phyloP scores from a whole-genome alignment of 2,888 invertebrate species.

The Acanthosepion pharaonis region DNA sequence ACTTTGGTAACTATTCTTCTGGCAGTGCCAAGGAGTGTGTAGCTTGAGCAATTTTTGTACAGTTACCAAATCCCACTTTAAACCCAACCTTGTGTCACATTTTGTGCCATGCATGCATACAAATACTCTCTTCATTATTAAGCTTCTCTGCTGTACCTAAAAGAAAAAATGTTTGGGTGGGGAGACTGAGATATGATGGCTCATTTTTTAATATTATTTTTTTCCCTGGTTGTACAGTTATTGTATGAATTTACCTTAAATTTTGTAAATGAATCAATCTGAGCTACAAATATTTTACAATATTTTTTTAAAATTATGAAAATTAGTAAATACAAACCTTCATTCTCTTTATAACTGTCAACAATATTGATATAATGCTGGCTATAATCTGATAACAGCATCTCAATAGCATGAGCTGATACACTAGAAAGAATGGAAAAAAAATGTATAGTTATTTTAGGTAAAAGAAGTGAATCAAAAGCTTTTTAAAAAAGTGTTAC shows the following conservation, averaged over 20 bases:
- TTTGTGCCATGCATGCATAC: too few relatives aligned
- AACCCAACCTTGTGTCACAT: too few relatives aligned
- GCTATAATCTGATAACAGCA: conserved; percentile 39
- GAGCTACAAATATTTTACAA: neutral
- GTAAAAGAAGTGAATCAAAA: neutral
- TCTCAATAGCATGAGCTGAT: conserved; percentile 45
- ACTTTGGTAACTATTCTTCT: neutral
- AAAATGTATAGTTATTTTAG: neutral
- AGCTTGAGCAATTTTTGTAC: too few relatives aligned
- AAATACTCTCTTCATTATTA: too few relatives aligned
- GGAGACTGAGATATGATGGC: too few relatives aligned
- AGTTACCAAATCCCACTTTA: too few relatives aligned
- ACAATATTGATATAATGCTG: neutral
- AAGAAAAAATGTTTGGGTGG: too few relatives aligned
- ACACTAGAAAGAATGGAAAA: conserved; percentile 49
- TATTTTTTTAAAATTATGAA: neutral
- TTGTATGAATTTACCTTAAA: neutral
- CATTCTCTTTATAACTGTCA: neutral
- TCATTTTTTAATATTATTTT: too few relatives aligned
- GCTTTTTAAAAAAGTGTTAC: neutral
- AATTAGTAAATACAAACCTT: neutral
- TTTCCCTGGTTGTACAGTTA: too few relatives aligned
- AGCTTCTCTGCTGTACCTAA: too few relatives aligned
- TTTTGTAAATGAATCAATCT: neutral
- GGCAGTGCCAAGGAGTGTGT: too few relatives aligned